A percentile compares a stretch with the other conserved stretches of the same genome.
phyloP scores from a whole-genome alignment of 2,888 invertebrate species.

The Panzeria rudis region DNA sequence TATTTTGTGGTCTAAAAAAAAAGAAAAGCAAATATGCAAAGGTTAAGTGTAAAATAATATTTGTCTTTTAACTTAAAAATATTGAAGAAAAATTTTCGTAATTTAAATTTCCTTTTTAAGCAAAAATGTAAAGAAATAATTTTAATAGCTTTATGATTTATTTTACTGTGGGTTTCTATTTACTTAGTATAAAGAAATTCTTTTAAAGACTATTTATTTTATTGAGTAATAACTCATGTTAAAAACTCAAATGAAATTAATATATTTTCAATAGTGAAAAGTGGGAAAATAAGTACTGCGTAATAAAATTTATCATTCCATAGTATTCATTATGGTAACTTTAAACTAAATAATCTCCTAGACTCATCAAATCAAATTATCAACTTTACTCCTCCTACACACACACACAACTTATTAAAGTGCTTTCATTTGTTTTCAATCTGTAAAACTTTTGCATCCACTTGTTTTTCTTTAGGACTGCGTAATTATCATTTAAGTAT shows the following conservation, averaged over 20 bases:
- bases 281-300: too few relatives aligned
- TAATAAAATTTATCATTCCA: too few relatives aligned
- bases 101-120: background rate
- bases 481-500: slow-evolving; percentile 35
- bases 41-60: slow-evolving; percentile 32
- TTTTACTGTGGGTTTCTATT: background rate
- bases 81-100: background rate
- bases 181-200: background rate
- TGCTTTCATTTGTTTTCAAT: slow-evolving; percentile 12
- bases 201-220: too few relatives aligned
- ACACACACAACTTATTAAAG: background rate
- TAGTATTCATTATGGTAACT: background rate
- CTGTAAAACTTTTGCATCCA: background rate
- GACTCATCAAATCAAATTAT: background rate
- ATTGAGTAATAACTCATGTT: too few relatives aligned
- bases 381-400: background rate
- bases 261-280: too few relatives aligned
- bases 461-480: background rate
- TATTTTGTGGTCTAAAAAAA: background rate
- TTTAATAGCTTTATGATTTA: background rate
- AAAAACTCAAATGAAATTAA: too few relatives aligned
- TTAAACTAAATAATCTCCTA: background rate
- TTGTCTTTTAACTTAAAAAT: background rate
- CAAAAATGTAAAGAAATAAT: background rate
- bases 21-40: slow-evolving; percentile 25